Evolutionary conservation across 1,140 invertebrate genomes (phyloP), one percentile per base, ranked within the genome.

Genomic region (Lordiphosa stackelbergi): DNA sequence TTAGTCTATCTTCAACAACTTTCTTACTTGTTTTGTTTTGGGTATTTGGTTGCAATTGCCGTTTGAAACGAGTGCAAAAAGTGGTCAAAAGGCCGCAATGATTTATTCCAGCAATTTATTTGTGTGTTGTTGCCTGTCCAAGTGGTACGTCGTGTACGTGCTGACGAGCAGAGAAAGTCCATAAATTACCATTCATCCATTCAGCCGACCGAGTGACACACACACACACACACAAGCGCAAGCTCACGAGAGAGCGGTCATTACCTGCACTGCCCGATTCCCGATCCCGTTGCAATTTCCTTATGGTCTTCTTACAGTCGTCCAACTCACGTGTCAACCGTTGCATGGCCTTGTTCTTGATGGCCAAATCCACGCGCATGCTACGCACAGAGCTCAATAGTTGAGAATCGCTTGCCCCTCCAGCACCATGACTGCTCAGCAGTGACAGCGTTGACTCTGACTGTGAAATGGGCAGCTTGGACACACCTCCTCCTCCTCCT

Each of bases 351-450:
- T 94, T 93, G 53, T 95, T 93, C 73, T 94, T 94, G 31, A 91
- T 91, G 5, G 90, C 89, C 36, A 95, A 65, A 78, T 95, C 94
- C 0, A 91, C 81, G 77, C 94, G 93, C 60, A 95, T 88, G 1
- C 93, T 93, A 46, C 94, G 90, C 73, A 95, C 93, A 0, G 94
- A 94, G 0, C 94, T 93, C 9, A 94, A 84, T 6, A 95, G 87
- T 88, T 95, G 93, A 4, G 92, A 89, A 38, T 12, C 60, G 35
- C 10, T 24, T 31, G 9, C 38, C 7, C 24, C 48, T 46, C 53
- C 40, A 6, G 52, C 35, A 3, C 69, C 57, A 24, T 64, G 46
- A 64, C 69, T 47, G 43, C 28, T 40, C 19, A 68, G 69, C 46
- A 77, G 49, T n/a, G 81, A 87, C 9, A 88, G 52, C 5, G 83